A percentile compares a stretch with the other conserved stretches of the same genome.
These are phyloP conservation scores for Gryllus longicercus DNA, from an alignment of 2,888 invertebrate genomes.

Conservation along the genomic window DNA sequence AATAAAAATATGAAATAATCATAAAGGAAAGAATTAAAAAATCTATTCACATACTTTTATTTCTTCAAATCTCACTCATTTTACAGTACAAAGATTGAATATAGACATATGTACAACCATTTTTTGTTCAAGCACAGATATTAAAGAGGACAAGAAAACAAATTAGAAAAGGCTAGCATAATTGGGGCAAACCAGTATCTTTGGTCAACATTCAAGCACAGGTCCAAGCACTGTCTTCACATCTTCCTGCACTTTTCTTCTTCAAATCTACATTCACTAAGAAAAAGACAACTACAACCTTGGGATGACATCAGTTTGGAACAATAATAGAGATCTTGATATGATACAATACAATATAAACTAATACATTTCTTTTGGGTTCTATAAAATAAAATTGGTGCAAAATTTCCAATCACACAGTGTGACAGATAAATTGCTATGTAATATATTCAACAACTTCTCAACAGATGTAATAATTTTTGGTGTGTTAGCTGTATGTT, in stretches of 20 bases:
- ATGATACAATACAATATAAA: not conserved
- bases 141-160: not conserved
- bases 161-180: not conserved
- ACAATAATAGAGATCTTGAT: constrained; percentile 17
- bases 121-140: constrained; percentile 3
- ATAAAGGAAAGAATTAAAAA: too few relatives aligned
- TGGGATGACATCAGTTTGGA: constrained; percentile 4
- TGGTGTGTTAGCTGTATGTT: constrained; percentile 17
- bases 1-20: too few relatives aligned
- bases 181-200: not conserved
- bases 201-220: not conserved
- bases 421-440: not conserved
- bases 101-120: constrained; percentile 17
- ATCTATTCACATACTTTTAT: not conserved
- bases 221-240: not conserved
- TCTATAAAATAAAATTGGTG: not conserved
- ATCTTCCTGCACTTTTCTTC: too few relatives aligned
- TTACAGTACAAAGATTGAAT: constrained; percentile 17
- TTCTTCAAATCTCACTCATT: constrained; percentile 5
- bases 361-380: constrained; percentile 1
- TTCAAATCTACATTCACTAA: too few relatives aligned
- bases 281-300: too few relatives aligned
- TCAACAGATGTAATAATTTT: constrained; percentile 5
- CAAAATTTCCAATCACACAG: not conserved
- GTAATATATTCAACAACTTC: constrained; percentile 1